A percentile compares a stretch with the other conserved stretches of the same genome.
These are phyloP conservation scores for Caerostris darwini DNA, from an alignment of 1,140 invertebrate species.

Conservation along the genomic window DNA sequence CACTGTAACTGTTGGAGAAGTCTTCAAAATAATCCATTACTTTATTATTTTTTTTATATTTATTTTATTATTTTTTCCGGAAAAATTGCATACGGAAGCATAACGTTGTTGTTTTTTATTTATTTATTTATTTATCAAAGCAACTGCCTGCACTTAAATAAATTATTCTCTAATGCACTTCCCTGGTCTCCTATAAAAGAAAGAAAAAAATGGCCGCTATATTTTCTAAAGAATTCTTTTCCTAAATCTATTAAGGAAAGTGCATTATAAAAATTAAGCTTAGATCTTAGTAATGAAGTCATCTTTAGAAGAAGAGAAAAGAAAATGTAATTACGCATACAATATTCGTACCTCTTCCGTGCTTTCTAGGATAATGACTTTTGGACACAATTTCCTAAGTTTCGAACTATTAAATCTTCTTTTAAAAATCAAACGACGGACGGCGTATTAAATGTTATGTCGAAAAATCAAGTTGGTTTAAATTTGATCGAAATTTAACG, in stretches of 20 bases:
- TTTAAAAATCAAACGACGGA: background rate
- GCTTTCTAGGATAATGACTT: constrained; percentile 15
- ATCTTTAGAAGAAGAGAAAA: background rate
- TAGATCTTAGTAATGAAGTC: constrained; percentile 14
- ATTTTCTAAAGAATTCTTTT: constrained; percentile 27
- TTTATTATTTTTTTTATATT: constrained; percentile 51
- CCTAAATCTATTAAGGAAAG: constrained; percentile 34
- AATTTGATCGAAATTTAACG: too few species aligned
- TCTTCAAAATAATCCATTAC: constrained; percentile 65
- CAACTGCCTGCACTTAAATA: constrained; percentile 67
- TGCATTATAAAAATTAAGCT: constrained; percentile 47
- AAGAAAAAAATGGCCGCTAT: background rate
- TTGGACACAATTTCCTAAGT: background rate
- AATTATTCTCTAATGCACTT: constrained; percentile 47
- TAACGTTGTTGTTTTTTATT: constrained; percentile 47
- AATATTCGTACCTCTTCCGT: background rate
- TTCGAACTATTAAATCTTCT: background rate
- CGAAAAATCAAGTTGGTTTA: too few species aligned
- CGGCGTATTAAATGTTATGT: too few species aligned
- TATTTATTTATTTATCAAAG: constrained; percentile 7
- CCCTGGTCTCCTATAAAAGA: background rate
- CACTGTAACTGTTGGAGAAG: constrained; percentile 38
- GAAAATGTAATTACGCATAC: constrained; percentile 12
- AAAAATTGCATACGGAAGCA: constrained; percentile 72
- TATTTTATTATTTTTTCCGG: constrained; percentile 28